Percentiles rank a stretch among this genome's conserved stretches.
Evolutionary conservation across 2,113 vertebrate species (phyloP).

Genomic region (Nothoprocta perdicaria): DNA sequence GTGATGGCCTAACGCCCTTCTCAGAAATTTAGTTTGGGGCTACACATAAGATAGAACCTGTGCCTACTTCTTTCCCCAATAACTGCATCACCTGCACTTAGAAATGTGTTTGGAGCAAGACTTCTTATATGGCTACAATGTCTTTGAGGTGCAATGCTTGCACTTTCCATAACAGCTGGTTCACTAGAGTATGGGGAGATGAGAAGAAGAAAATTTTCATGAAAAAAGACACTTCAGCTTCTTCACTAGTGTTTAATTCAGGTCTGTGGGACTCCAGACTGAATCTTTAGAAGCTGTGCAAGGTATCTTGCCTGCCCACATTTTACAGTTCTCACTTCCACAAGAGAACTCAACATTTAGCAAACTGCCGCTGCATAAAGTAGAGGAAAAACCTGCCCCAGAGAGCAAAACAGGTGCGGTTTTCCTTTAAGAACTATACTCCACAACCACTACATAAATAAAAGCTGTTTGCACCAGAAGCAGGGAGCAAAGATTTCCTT

Average conservation of each 20-base stretch:
- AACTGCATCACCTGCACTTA: neutral
- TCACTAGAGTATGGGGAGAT: neutral
- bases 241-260: neutral
- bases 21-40: neutral
- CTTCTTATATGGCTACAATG: neutral
- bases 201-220: neutral
- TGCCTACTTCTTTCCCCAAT: neutral
- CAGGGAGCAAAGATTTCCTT: slow-evolving; percentile 42
- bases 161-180: neutral
- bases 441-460: slow-evolving; percentile 62
- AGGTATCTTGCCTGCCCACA: neutral
- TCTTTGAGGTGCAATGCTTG: neutral
- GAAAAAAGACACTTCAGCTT: neutral
- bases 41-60: neutral
- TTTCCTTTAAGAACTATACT: slow-evolving; percentile 58
- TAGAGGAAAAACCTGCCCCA: slow-evolving; percentile 19
- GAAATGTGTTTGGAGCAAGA: neutral
- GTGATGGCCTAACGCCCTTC: neutral
- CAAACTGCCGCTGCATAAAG: neutral
- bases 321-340: slow-evolving; percentile 4
- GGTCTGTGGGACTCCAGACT: neutral
- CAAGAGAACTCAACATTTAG: neutral
- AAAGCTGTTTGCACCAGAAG: slow-evolving; percentile 62
- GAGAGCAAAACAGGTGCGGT: slow-evolving; percentile 40
- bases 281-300: neutral